These are phyloP conservation scores for Lerema accius DNA, from an alignment of 1,140 invertebrate species.

Conservation along the genomic window DNA sequence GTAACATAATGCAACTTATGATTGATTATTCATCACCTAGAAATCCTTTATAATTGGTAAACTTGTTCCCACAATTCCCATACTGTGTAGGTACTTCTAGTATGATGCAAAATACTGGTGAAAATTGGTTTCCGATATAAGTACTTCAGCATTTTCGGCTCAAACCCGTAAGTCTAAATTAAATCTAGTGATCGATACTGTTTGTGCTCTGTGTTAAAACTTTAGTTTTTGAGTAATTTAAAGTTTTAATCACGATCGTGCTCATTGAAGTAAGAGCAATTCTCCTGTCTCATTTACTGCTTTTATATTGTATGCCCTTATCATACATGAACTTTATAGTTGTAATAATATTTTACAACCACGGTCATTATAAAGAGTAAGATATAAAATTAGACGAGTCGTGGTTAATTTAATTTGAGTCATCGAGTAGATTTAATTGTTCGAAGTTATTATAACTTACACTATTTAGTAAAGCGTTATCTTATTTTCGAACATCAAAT, in stretches of 20 bases:
- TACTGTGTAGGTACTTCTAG: too few species aligned
- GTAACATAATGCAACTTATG: too few species aligned
- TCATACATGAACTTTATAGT: background rate
- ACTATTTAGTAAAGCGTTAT: too few species aligned
- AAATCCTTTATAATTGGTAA: too few species aligned
- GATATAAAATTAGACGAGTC: too few species aligned
- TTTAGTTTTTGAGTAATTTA: constrained; percentile 34
- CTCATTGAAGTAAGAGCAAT: constrained; percentile 28
- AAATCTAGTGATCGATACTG: constrained; percentile 52
- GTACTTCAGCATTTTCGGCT: constrained; percentile 68
- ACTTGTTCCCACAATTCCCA: too few species aligned
- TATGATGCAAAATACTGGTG: constrained; percentile 41
- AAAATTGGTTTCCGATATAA: constrained; percentile 64
- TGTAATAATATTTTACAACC: background rate
- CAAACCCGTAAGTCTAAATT: constrained; percentile 54
- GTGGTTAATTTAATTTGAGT: too few species aligned
- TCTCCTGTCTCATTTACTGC: constrained; percentile 12
- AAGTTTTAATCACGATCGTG: constrained; percentile 33
- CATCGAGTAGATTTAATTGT: too few species aligned
- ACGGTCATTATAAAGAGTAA: too few species aligned
- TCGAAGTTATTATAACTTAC: too few species aligned
- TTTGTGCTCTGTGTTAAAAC: constrained; percentile 39
- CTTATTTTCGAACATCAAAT: too few species aligned
- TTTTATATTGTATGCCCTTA: background rate
- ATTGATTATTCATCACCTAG: too few species aligned